Evolutionary conservation across 2,113 vertebrate genomes (phyloP), one percentile per base, ranked within the genome.

Genomic region (Raja brachyura): DNA sequence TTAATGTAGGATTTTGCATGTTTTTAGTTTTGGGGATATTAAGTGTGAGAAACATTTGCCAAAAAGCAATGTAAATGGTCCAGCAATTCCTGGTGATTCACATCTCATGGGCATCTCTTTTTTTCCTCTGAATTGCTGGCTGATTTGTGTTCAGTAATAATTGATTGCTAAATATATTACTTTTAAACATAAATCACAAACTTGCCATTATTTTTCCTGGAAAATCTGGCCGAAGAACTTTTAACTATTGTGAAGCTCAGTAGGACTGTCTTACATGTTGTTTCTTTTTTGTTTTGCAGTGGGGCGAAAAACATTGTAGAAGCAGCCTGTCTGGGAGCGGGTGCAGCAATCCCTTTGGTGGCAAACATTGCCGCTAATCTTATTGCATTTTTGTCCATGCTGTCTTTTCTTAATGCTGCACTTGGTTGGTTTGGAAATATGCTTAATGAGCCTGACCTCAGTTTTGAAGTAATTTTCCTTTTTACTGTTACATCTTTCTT

Each of bases 351-450:
- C 0, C 0, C 92, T 0, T 81, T 98, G 78, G 96, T 98, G 93
- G 97, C 97, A 0, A 96, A 95, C 93, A 97, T 98, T 0, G 92
- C 96, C 0, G 97, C 94, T 83, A 98, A 97, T 93, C 93, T 98
- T 93, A 97, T 98, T 9, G 95, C 97, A 85, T 98, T 98, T 94
- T 93, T 98, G 76, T 95, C 98, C 10, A 93, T 98, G 90, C 78
- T 98, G 93, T 95, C 97, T 90, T 98, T 98, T 93, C 0, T 97
- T 48, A 96, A 98, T 33, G 94, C 96, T 0, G 94, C 93, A 20
- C 96, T 98, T 33, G 97, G 97, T 66, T 98, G 98, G 97, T 77
- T 98, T 18, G 97, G 97, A 63, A 96, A 18, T 90, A 95, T 98
- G 96, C 96, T 98, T 59, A 95, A 97, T 94, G 98, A 95, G 93